A percentile compares a stretch with the other conserved stretches of the same genome.
These are phyloP conservation scores for Xylophagus ater DNA, from an alignment of 2,888 invertebrate species.

Conservation along the genomic window DNA sequence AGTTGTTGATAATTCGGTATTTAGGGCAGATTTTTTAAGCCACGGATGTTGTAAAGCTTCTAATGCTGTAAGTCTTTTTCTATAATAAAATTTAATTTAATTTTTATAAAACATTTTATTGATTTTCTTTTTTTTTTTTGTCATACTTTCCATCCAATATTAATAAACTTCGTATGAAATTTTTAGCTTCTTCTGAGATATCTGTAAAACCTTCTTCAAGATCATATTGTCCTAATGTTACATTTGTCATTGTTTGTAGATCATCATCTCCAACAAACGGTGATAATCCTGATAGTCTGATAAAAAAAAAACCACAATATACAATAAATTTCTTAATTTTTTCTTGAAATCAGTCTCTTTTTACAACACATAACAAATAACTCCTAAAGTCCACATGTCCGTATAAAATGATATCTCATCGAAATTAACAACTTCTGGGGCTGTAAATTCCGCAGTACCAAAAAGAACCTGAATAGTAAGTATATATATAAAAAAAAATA, in stretches of 20 bases:
- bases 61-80: conserved; percentile 59
- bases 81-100: conserved; percentile 34
- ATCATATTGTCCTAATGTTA: conserved; percentile 84
- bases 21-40: conserved; percentile 54
- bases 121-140: background rate
- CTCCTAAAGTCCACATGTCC: conserved; percentile 95
- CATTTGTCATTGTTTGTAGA: conserved; percentile 88
- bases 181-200: conserved; percentile 82
- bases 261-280: conserved; percentile 94
- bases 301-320: conserved; percentile 17
- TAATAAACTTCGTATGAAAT: conserved; percentile 78
- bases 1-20: conserved; percentile 55
- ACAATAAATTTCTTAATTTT: background rate
- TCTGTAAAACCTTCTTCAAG: conserved; percentile 87
- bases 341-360: conserved; percentile 35
- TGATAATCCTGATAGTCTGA: conserved; percentile 77
- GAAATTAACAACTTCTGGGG: conserved; percentile 88
- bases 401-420: conserved; percentile 85
- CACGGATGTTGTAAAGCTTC: conserved; percentile 69
- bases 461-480: conserved; percentile 27
- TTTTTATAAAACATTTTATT: background rate
- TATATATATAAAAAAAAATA: background rate
- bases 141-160: conserved; percentile 72
- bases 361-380: conserved; percentile 92
- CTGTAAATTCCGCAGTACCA: conserved; percentile 66